Evolutionary conservation across 1,140 invertebrate genomes (phyloP).

Genomic region (Gryllus bimaculatus): DNA sequence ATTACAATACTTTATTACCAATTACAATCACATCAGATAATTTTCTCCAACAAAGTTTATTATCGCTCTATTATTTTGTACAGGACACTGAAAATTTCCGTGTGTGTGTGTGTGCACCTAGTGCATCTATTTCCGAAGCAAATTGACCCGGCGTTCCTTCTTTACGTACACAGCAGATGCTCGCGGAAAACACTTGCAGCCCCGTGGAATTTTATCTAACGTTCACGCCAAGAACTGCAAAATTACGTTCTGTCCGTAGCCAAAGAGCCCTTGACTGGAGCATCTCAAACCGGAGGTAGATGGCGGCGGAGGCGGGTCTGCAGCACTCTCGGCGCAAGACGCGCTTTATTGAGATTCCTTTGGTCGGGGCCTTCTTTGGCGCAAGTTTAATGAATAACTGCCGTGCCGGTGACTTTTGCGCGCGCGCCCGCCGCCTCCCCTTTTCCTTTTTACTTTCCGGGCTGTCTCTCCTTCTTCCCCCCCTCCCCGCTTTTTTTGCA

Average conservation of each 20-base stretch:
- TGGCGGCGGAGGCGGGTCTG: no score
- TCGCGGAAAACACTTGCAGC: no score
- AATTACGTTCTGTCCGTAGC: neutral
- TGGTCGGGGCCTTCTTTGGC: neutral
- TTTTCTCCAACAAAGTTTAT: no score
- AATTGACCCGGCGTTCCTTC: no score
- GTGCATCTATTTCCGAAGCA: no score
- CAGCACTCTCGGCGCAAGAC: neutral
- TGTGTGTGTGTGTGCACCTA: no score
- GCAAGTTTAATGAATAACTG: neutral
- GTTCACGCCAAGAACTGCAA: neutral
- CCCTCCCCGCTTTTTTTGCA: neutral
- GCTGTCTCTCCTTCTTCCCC: neutral
- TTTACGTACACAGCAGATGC: no score
- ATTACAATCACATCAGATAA: no score
- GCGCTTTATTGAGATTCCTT: slow-evolving; percentile 4
- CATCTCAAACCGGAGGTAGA: neutral
- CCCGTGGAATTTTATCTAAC: neutral
- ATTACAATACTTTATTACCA: no score
- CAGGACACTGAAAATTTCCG: no score
- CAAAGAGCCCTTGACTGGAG: neutral
- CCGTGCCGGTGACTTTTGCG: neutral
- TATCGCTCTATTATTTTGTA: no score
- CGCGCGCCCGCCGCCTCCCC: neutral
- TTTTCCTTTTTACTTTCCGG: neutral